These are phyloP conservation scores for Myiozetetes cayanensis DNA, from an alignment of 2,113 vertebrate species.

Conservation along the genomic window DNA sequence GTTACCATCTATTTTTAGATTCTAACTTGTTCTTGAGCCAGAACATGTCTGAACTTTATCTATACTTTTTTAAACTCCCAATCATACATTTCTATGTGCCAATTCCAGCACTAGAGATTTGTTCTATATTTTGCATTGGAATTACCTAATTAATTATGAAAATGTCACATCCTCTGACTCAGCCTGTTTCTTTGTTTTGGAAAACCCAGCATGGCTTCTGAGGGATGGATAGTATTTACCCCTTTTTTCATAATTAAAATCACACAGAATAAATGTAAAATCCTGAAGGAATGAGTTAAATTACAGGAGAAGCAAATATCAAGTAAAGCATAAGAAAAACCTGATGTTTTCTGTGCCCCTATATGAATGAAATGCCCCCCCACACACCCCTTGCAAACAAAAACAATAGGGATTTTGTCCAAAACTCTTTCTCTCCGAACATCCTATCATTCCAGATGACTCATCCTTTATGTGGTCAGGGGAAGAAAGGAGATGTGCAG, in stretches of 20 bases:
- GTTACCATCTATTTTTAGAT: background rate
- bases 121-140: conserved; percentile 9
- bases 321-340: background rate
- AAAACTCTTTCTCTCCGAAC: background rate
- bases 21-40: background rate
- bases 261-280: background rate
- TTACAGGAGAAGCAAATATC: background rate
- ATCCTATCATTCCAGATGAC: background rate
- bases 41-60: background rate
- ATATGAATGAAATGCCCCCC: background rate
- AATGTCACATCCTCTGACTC: conserved; percentile 60
- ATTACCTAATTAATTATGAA: conserved; percentile 39
- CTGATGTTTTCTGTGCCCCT: background rate
- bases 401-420: background rate
- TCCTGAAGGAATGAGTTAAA: background rate
- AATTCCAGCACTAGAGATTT: background rate
- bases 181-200: conserved; percentile 42
- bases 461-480: background rate
- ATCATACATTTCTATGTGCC: background rate
- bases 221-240: background rate
- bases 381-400: background rate
- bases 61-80: background rate
- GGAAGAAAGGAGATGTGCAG: background rate
- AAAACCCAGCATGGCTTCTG: background rate
- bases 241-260: background rate